A percentile compares a stretch with the other conserved stretches of the same genome.
Evolutionary conservation across 1,140 invertebrate species (phyloP).

Genomic region (Ridgeia piscesae): DNA sequence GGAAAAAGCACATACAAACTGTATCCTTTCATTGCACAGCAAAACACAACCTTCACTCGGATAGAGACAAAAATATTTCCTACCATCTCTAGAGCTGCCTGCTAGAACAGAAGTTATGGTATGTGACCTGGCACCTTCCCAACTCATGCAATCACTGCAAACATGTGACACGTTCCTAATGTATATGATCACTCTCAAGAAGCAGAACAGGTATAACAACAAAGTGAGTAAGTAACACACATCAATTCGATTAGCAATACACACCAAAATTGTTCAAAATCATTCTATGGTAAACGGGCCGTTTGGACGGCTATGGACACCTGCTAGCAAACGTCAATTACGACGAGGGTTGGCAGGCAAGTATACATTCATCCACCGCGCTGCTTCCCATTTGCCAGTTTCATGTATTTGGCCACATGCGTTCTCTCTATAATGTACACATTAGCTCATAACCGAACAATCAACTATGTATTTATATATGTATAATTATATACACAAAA

Average conservation of each 20-base stretch:
- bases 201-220: neutral
- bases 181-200: neutral
- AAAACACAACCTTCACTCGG: neutral
- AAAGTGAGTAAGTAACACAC: neutral
- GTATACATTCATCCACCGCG: neutral
- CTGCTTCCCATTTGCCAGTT: neutral
- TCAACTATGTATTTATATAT: conserved; percentile 2
- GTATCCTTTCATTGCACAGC: neutral
- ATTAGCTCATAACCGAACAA: neutral
- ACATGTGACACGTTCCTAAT: neutral
- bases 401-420: neutral
- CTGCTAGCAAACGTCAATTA: neutral
- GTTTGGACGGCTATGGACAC: neutral
- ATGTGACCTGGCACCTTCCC: neutral
- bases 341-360: neutral
- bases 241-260: neutral
- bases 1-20: neutral
- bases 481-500: conserved; percentile 7
- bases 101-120: neutral
- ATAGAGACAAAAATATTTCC: conserved; percentile 6
- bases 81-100: neutral
- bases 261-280: neutral
- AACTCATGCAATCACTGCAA: neutral
- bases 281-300: neutral
- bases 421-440: neutral